Evolutionary conservation across 2,113 vertebrate species (phyloP), one percentile per base, ranked within the genome.

Genomic region (Recurvirostra avosetta): DNA sequence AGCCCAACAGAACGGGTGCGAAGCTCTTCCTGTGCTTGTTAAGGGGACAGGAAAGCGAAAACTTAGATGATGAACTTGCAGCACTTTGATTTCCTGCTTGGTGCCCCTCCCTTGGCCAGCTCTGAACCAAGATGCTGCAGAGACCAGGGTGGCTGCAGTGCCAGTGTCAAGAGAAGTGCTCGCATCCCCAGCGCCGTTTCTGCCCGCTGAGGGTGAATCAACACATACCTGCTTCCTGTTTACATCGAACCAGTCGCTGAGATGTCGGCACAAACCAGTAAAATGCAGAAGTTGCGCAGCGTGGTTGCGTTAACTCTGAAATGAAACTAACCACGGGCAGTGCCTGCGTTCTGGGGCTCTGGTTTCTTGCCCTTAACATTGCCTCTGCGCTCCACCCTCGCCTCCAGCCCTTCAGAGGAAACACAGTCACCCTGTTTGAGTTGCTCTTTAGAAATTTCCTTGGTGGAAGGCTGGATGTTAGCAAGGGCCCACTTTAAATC

Each of bases 251-350:
- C n/a, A 1, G 19, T 8, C 25, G 5, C 38, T 1, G 30, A 43
- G 50, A 3, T 26, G 0, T 8, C 1, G 40, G 50, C 73, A 1
- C 63, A 9, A 30, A 30, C 43, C 58, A 1, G 0, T 1, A 5
- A 11, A 77, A 83, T 30, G 91, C 83, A 95, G 95, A 86, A 92
- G 53, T 88, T 90, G 90, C 1, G 0, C 68, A 1, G 3, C 6
- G 0, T 2, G n/a, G 5, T 73, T 76, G 75, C 0, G 0, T 34
- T 36, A 52, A 20, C 53, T 40, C 90, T 14, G 85, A 20, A 3
- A 2, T 0, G 8, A 17, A 49, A 34, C 38, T 2, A 1, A 40
- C 58, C 59, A 0, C 2, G 1, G 83, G 66, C 52, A 11, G 3
- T 0, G 67, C 72, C 80, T 3, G 8, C 15, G 40, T 16, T 32